Evolutionary conservation across 2,797 vertebrate species (phyloP).

Genomic region (Coracias cyanogaster): DNA sequence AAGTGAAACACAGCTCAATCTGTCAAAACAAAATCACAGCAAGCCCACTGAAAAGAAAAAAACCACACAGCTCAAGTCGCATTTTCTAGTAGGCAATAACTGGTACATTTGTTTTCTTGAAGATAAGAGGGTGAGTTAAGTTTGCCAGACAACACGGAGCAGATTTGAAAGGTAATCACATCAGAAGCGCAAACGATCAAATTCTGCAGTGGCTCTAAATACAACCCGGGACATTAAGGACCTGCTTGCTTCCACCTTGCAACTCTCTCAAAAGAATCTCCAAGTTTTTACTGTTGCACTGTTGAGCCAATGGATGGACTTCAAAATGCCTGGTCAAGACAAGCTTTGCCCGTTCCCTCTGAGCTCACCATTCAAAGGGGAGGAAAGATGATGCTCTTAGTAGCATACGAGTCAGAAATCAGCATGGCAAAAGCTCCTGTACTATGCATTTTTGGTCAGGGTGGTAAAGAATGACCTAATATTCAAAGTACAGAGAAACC

Average conservation of each 20-base stretch:
- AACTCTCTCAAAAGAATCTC: background rate
- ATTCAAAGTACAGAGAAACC: background rate
- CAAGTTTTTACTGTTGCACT: background rate
- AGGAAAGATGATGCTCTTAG: background rate
- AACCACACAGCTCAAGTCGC: background rate
- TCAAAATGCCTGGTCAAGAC: background rate
- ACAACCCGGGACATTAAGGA: background rate
- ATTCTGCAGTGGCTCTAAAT: background rate
- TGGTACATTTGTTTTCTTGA: conserved; percentile 29
- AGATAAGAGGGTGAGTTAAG: background rate
- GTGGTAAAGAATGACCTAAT: background rate
- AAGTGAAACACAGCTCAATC: conserved; percentile 56
- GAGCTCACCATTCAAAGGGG: background rate
- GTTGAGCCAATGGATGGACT: background rate
- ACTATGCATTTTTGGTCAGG: background rate
- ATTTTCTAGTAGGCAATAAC: conserved; percentile 39
- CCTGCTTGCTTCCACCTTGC: background rate
- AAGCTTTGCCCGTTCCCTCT: background rate
- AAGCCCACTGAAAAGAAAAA: conserved; percentile 2
- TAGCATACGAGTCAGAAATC: background rate
- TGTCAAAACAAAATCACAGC: conserved; percentile 69
- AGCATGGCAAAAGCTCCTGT: background rate
- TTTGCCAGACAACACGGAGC: conserved; percentile 19
- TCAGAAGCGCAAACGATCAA: background rate
- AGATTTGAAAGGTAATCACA: conserved; percentile 45